A percentile compares a stretch with the other conserved stretches of the same genome.
Conservation (phyloP, 1,140 invertebrate species). For the Pectinophora gossypiella region DNA sequence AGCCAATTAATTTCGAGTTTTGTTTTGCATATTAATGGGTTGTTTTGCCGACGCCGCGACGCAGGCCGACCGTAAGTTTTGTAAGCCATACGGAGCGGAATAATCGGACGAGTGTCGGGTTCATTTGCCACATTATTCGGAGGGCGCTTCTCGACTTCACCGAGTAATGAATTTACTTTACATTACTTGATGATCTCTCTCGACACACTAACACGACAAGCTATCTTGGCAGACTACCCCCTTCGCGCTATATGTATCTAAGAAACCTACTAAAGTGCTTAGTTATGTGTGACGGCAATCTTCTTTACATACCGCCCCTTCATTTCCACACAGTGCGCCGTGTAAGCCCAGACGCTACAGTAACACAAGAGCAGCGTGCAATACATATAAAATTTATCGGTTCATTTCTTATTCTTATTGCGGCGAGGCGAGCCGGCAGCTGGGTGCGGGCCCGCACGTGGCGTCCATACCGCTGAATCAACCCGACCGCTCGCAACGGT, state of each 20-base stretch:
- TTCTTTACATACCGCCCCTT: too few relatives aligned
- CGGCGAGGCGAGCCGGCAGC: constrained; percentile 33
- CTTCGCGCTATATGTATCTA: too few relatives aligned
- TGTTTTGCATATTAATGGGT: constrained; percentile 47
- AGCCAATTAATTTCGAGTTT: constrained; percentile 43
- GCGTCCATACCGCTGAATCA: constrained; percentile 63
- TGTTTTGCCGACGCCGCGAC: constrained; percentile 20
- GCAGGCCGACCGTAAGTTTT: constrained; percentile 34
- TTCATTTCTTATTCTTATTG: constrained; percentile 66
- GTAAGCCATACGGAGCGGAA: constrained; percentile 34
- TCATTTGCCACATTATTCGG: constrained; percentile 28
- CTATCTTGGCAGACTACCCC: too few relatives aligned
- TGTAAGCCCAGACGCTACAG: not conserved
- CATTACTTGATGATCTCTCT: constrained; percentile 20
- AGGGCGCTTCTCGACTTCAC: constrained; percentile 23
- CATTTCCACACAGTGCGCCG: not conserved
- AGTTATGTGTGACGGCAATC: too few relatives aligned
- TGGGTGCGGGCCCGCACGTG: constrained; percentile 53
- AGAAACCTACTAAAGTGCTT: too few relatives aligned
- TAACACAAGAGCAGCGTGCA: not conserved
- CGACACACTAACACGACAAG: too few relatives aligned
- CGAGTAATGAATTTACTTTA: constrained; percentile 30
- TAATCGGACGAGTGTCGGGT: constrained; percentile 33
- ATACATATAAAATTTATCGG: constrained; percentile 41
- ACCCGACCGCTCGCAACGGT: constrained; percentile 32